Evolutionary conservation across 1,140 invertebrate genomes (phyloP).

Genomic region (Meteorus sp.): DNA sequence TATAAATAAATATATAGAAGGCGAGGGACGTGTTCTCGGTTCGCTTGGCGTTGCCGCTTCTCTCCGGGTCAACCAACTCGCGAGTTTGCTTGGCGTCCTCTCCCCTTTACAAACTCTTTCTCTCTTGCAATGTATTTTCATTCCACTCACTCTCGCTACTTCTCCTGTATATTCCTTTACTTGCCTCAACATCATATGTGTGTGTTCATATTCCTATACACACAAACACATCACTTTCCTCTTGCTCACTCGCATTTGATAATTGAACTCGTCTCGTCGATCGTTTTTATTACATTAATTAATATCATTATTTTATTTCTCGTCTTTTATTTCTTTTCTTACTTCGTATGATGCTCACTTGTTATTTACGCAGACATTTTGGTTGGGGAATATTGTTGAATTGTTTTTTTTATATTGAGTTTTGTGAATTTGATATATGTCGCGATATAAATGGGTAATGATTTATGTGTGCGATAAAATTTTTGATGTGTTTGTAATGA

Average conservation of each 20-base stretch:
- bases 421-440: too few relatives aligned
- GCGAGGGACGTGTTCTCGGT: neutral
- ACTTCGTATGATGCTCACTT: too few relatives aligned
- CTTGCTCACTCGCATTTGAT: constrained; percentile 12
- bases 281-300: too few relatives aligned
- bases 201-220: constrained; percentile 2
- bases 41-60: constrained; percentile 9
- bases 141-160: neutral
- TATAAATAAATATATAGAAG: neutral
- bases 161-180: neutral
- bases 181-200: constrained; percentile 5
- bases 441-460: too few relatives aligned
- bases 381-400: too few relatives aligned
- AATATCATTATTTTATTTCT: too few relatives aligned
- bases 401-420: too few relatives aligned
- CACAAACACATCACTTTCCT: neutral
- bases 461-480: too few relatives aligned
- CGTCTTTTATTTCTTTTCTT: constrained; percentile 38
- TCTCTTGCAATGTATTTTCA: neutral
- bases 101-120: constrained; percentile 21
- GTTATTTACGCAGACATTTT: too few relatives aligned
- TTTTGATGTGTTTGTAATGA: too few relatives aligned
- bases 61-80: constrained; percentile 56
- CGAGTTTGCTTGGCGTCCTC: constrained; percentile 39
- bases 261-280: constrained; percentile 28